Percentiles rank a stretch among this genome's conserved stretches.
phyloP scores from a whole-genome alignment of 2,888 invertebrate species.

The Agriopis leucophaearia region DNA sequence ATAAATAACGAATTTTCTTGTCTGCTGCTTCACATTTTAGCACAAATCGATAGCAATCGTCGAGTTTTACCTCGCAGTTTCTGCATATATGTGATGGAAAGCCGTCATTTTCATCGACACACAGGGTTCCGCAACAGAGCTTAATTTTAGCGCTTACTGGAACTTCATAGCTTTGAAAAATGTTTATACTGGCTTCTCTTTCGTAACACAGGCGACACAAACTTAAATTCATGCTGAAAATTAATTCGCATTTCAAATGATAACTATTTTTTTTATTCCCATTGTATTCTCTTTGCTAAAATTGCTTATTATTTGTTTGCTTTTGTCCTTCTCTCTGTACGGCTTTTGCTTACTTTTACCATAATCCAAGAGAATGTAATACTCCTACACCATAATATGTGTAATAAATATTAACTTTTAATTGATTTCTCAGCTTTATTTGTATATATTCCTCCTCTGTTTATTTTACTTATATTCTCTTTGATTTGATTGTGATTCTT shows the following conservation, averaged over 20 bases:
- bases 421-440: too few species aligned
- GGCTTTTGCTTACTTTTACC: too few species aligned
- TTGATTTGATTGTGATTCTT: too few species aligned
- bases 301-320: too few species aligned
- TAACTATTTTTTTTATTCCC: too few species aligned
- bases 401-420: too few species aligned
- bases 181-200: constrained; percentile 55
- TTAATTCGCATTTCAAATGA: not conserved
- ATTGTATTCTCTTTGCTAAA: too few species aligned
- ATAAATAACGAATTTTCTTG: constrained; percentile 56
- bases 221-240: constrained; percentile 56
- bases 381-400: too few species aligned
- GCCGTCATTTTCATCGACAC: constrained; percentile 62
- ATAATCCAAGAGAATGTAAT: too few species aligned
- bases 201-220: constrained; percentile 68
- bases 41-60: constrained; percentile 63
- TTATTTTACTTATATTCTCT: too few species aligned
- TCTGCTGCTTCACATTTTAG: constrained; percentile 70
- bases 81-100: constrained; percentile 64
- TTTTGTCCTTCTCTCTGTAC: too few species aligned
- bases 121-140: constrained; percentile 66
- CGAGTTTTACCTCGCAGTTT: constrained; percentile 61
- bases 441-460: too few species aligned
- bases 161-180: constrained; percentile 53
- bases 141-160: constrained; percentile 61